phyloP scores from a whole-genome alignment of 2,888 invertebrate genomes.

The Eustalomyia histrio region DNA sequence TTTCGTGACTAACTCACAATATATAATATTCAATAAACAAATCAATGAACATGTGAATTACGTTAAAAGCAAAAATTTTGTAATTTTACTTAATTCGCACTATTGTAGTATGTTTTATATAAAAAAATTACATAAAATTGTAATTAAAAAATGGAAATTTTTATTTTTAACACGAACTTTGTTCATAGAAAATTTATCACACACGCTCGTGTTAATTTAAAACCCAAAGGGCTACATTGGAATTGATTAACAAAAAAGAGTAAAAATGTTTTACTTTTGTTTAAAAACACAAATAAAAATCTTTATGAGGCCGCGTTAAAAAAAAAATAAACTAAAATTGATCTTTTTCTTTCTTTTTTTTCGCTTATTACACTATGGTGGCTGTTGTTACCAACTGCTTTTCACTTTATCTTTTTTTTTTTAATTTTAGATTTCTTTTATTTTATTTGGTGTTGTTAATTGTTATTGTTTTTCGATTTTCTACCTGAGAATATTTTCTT shows the following conservation, averaged over 20 bases:
- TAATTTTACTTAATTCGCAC: background rate
- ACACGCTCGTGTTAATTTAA: slow-evolving; percentile 73
- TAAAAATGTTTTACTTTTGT: background rate
- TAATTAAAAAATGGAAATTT: slow-evolving; percentile 56
- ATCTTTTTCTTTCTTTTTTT: slow-evolving; percentile 3
- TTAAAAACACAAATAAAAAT: background rate
- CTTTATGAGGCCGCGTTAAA: background rate
- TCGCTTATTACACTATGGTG: background rate
- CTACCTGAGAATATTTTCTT: background rate
- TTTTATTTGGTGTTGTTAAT: slow-evolving; percentile 25
- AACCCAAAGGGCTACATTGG: slow-evolving; percentile 76
- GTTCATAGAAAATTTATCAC: slow-evolving; percentile 40
- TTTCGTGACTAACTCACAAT: slow-evolving; percentile 69
- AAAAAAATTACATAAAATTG: slow-evolving; percentile 40
- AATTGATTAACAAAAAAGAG: slow-evolving; percentile 68
- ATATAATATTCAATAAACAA: background rate
- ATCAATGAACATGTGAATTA: background rate
- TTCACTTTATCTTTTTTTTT: slow-evolving; percentile 6
- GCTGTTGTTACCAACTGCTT: slow-evolving; percentile 45
- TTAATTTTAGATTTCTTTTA: slow-evolving; percentile 22
- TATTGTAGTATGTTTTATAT: background rate
- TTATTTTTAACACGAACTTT: slow-evolving; percentile 73
- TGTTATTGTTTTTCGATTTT: background rate
- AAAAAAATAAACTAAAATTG: slow-evolving; percentile 7
- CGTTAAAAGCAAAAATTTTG: no score